phyloP scores from a whole-genome alignment of 2,113 vertebrate genomes.

The Cochlearius cochlearius region DNA sequence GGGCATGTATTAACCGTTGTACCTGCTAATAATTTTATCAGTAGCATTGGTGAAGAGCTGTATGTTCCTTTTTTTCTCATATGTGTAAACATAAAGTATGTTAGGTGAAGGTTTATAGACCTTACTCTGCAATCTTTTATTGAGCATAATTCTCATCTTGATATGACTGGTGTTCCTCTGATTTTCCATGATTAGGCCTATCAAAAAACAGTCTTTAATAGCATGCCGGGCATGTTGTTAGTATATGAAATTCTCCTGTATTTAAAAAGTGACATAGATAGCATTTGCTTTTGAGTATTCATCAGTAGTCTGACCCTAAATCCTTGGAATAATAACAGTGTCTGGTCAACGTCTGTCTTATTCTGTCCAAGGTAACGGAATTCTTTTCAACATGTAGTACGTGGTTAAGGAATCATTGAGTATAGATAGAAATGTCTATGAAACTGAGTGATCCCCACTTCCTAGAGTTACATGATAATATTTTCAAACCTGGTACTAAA shows the following conservation, averaged over 20 bases:
- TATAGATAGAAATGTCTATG: background rate
- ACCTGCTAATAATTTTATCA: background rate
- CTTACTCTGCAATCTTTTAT: background rate
- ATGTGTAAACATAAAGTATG: background rate
- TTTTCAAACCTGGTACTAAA: background rate
- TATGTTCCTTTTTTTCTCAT: background rate
- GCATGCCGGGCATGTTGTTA: background rate
- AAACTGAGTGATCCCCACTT: background rate
- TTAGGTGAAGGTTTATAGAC: background rate
- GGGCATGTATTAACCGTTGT: background rate
- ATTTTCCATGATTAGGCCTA: background rate
- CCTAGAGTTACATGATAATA: background rate
- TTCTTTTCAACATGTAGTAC: background rate
- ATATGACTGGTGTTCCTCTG: background rate
- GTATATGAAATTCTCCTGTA: background rate
- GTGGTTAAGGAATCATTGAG: background rate
- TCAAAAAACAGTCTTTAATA: background rate
- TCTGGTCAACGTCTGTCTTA: background rate
- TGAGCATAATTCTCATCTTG: background rate
- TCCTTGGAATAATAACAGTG: background rate
- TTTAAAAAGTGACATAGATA: background rate
- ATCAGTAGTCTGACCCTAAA: background rate
- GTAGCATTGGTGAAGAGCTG: background rate
- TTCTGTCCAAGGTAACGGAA: background rate
- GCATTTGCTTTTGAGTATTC: background rate